Conservation (phyloP, 1,140 invertebrate genomes). For the Tenebrio molitor region DNA sequence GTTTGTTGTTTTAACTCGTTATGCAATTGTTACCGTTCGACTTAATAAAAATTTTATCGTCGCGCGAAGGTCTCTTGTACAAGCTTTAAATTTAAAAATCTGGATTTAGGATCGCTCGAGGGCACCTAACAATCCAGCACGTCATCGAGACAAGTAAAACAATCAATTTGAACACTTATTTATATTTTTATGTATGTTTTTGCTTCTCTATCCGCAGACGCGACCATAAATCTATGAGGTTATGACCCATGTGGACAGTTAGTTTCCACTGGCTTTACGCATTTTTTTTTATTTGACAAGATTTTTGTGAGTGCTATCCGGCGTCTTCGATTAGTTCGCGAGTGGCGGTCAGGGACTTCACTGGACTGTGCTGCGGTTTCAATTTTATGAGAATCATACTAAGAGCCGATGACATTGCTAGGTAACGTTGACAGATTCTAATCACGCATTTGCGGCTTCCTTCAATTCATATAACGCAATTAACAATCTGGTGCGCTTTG, state of each 20-base stretch:
- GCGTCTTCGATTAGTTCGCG: conserved; percentile 2
- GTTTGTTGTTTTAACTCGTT: not conserved
- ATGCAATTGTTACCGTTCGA: no score
- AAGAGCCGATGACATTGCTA: conserved; percentile 25
- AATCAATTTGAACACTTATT: conserved; percentile 10
- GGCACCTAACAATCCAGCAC: not conserved
- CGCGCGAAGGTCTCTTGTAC: conserved; percentile 21
- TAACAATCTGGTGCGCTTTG: not conserved
- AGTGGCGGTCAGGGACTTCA: conserved; percentile 12
- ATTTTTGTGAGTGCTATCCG: conserved; percentile 10
- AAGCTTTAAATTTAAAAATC: conserved; percentile 21
- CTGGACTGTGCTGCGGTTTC: not conserved
- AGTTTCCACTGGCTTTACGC: conserved; percentile 8
- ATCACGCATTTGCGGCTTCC: not conserved
- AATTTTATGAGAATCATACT: not conserved
- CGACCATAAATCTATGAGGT: conserved; percentile 29
- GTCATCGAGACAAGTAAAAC: conserved; percentile 11
- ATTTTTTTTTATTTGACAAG: conserved; percentile 18
- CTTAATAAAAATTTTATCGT: conserved; percentile 34
- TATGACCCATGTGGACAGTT: conserved; percentile 22
- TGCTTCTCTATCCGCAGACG: conserved; percentile 9
- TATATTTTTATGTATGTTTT: conserved; percentile 35
- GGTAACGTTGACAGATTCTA: conserved; percentile 7
- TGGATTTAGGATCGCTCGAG: conserved; percentile 13
- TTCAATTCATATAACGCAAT: not conserved